Conservation (phyloP, 2,888 invertebrate species). For the Galeruca laticollis region DNA sequence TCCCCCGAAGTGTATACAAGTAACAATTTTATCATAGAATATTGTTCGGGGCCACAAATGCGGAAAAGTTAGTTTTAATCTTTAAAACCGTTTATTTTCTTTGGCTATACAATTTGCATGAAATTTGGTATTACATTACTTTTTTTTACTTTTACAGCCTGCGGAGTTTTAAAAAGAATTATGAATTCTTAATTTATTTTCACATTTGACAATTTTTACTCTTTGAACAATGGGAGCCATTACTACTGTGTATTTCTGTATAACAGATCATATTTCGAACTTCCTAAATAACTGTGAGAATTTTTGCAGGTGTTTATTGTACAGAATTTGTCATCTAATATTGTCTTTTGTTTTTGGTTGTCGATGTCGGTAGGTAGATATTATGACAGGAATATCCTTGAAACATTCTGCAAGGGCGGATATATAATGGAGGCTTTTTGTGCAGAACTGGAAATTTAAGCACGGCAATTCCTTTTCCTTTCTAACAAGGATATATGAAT, state of each 20-base stretch:
- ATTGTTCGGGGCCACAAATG: too few species aligned
- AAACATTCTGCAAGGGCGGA: not conserved
- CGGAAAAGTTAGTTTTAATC: too few species aligned
- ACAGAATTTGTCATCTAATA: constrained; percentile 14
- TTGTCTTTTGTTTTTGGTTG: constrained; percentile 13
- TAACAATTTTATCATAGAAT: too few species aligned
- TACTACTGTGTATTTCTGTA: not conserved
- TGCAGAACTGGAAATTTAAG: not conserved
- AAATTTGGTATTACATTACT: too few species aligned
- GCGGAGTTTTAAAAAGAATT: too few species aligned
- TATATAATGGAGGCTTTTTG: not conserved
- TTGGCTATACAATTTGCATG: too few species aligned
- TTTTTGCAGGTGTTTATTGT: constrained; percentile 4
- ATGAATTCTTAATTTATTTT: not conserved
- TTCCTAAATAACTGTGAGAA: constrained; percentile 16
- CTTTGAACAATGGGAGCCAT: not conserved
- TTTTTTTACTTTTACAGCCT: too few species aligned
- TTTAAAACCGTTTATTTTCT: too few species aligned
- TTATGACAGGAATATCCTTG: constrained; percentile 8
- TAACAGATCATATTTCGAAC: not conserved
- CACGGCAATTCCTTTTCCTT: too few species aligned
- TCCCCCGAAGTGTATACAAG: too few species aligned
- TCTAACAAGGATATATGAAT: too few species aligned
- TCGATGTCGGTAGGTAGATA: constrained; percentile 8
- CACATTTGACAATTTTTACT: not conserved